Conservation (phyloP, 1,140 invertebrate genomes). For the Calycopis cecrops region DNA sequence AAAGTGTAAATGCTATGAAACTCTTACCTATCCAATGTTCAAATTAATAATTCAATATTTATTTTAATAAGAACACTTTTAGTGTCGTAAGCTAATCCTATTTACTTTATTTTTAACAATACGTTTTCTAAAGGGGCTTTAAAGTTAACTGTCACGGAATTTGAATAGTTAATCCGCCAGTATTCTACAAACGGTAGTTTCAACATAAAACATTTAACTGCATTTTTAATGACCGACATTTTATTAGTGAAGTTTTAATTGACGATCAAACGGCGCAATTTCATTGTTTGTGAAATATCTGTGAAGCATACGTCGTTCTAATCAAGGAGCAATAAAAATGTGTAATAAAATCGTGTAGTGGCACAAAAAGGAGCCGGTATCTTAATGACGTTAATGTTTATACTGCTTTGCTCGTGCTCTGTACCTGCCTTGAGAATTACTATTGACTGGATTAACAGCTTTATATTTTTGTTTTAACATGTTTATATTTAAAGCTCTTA, state of each 20-base stretch:
- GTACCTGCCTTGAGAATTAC: too few relatives aligned
- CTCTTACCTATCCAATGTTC: neutral
- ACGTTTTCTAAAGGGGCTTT: neutral
- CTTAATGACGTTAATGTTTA: slow-evolving; percentile 64
- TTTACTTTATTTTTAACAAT: neutral
- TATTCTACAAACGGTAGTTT: neutral
- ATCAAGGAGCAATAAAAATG: slow-evolving; percentile 59
- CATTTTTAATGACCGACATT: slow-evolving; percentile 28
- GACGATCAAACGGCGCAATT: slow-evolving; percentile 45
- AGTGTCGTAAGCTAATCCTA: neutral
- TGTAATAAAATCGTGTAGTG: slow-evolving; percentile 52
- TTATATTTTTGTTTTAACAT: too few relatives aligned
- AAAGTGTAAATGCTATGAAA: neutral
- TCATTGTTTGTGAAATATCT: slow-evolving; percentile 51
- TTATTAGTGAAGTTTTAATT: slow-evolving; percentile 36
- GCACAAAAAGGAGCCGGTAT: slow-evolving; percentile 64
- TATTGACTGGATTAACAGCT: too few relatives aligned
- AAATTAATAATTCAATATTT: neutral
- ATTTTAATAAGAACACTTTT: neutral
- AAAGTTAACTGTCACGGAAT: neutral
- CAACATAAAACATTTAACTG: slow-evolving; percentile 26
- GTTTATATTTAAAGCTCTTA: too few relatives aligned
- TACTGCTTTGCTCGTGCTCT: neutral
- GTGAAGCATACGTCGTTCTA: slow-evolving; percentile 47
- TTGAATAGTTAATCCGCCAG: slow-evolving; percentile 1